Evolutionary conservation across 2,888 invertebrate genomes (phyloP).

Genomic region (Rosalia funebris): DNA sequence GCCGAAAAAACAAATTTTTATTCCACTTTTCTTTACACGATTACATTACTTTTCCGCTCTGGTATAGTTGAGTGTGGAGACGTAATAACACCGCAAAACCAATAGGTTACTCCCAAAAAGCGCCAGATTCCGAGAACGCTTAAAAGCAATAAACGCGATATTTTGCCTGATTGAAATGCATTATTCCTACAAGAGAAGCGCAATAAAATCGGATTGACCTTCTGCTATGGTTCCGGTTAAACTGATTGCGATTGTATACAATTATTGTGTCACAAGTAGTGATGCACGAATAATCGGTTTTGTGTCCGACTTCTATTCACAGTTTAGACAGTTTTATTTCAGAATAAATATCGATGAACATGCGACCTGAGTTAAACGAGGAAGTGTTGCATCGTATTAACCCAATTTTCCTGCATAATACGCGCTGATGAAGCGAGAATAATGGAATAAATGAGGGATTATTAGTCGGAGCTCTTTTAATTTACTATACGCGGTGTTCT

Average conservation of each 20-base stretch:
- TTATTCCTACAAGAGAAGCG: no score
- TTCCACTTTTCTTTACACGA: no score
- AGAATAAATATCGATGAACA: conserved; percentile 5
- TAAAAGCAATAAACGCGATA: no score
- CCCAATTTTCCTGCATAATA: conserved; percentile 18
- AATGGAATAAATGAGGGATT: conserved; percentile 14
- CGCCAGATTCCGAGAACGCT: no score
- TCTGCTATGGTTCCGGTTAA: not conserved
- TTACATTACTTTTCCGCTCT: no score
- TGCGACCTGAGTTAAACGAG: conserved; percentile 10
- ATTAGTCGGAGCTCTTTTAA: conserved; percentile 6
- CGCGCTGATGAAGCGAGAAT: conserved; percentile 9
- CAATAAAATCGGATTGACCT: not conserved
- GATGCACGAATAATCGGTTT: conserved; percentile 7
- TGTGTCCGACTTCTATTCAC: conserved; percentile 2
- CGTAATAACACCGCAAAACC: no score
- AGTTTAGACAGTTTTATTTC: conserved; percentile 13
- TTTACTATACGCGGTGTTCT: conserved; percentile 6
- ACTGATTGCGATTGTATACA: conserved; percentile 2
- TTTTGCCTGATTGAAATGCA: no score
- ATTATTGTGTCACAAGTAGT: conserved; percentile 9
- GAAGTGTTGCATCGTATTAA: conserved; percentile 20
- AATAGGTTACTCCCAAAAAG: no score
- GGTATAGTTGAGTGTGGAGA: no score
- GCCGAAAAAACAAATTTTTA: no score